Percentiles rank a stretch among this genome's conserved stretches.
Evolutionary conservation across 2,113 vertebrate genomes (phyloP).

Genomic region (Girardinichthys multiradiatus): DNA sequence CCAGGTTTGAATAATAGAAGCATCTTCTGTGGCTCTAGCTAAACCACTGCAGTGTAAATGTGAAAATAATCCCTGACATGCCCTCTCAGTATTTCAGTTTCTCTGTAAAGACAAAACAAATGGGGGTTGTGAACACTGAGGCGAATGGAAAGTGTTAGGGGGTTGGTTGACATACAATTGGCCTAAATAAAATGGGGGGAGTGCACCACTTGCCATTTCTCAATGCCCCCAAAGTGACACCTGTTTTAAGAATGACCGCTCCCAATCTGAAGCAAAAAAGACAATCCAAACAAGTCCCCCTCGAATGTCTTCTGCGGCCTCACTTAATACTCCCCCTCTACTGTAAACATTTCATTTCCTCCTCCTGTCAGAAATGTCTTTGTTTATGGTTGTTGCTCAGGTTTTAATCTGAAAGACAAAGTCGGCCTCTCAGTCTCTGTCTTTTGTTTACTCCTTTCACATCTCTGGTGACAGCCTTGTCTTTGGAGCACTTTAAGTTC

Average conservation of each 20-base stretch:
- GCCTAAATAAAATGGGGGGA: slow-evolving; percentile 49
- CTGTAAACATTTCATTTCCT: slow-evolving; percentile 85
- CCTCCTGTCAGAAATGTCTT: slow-evolving; percentile 75
- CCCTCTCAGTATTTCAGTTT: slow-evolving; percentile 34
- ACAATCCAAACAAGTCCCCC: slow-evolving; percentile 60
- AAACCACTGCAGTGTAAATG: slow-evolving; percentile 39
- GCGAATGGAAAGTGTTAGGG: slow-evolving; percentile 47
- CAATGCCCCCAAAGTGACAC: slow-evolving; percentile 52
- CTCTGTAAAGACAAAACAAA: slow-evolving; percentile 48
- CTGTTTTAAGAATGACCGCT: slow-evolving; percentile 58
- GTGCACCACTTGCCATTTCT: slow-evolving; percentile 51
- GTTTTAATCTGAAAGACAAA: slow-evolving; percentile 85
- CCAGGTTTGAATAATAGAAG: slow-evolving; percentile 38
- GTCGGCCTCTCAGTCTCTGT: slow-evolving; percentile 64
- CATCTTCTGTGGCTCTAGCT: slow-evolving; percentile 25
- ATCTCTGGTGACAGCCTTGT: slow-evolving; percentile 67
- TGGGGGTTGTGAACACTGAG: slow-evolving; percentile 27
- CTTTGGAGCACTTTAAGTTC: slow-evolving; percentile 54
- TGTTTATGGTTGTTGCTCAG: slow-evolving; percentile 69
- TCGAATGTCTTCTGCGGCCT: slow-evolving; percentile 54
- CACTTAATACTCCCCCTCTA: slow-evolving; percentile 62
- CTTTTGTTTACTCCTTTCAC: slow-evolving; percentile 54
- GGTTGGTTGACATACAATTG: slow-evolving; percentile 42
- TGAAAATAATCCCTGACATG: slow-evolving; percentile 14
- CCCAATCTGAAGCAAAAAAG: slow-evolving; percentile 44